A percentile compares a stretch with the other conserved stretches of the same genome.
Evolutionary conservation across 2,888 invertebrate genomes (phyloP).

Genomic region (Eumacrocentrus americanus): DNA sequence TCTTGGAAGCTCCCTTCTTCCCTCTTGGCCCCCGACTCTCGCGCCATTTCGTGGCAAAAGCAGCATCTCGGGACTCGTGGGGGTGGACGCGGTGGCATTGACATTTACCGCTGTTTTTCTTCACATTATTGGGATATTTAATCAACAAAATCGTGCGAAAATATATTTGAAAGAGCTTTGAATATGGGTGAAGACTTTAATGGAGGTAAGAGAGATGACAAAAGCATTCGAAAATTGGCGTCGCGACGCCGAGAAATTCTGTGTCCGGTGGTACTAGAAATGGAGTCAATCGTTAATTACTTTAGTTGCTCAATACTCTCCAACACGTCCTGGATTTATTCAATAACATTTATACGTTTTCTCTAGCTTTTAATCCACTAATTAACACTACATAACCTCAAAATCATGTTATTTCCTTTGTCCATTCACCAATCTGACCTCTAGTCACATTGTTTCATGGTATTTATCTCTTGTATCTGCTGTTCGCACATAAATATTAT

Average conservation of each 20-base stretch:
- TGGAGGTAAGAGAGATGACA: constrained; percentile 49
- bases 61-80: background rate
- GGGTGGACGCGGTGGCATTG: background rate
- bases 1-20: background rate
- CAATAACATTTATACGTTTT: background rate
- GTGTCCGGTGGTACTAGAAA: background rate
- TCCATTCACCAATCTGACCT: too few relatives aligned
- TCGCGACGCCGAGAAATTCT: constrained; percentile 33
- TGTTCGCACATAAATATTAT: too few relatives aligned
- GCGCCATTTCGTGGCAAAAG: background rate
- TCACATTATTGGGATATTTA: background rate
- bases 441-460: too few relatives aligned
- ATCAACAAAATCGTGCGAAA: background rate
- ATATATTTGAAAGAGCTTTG: background rate
- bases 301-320: background rate
- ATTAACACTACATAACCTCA: too few relatives aligned
- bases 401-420: background rate
- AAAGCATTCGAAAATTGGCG: constrained; percentile 35
- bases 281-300: constrained; percentile 14
- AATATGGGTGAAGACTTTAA: constrained; percentile 59
- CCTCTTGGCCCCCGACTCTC: background rate
- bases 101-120: background rate
- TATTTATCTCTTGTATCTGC: too few relatives aligned
- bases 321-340: background rate
- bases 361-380: background rate